phyloP scores from a whole-genome alignment of 2,888 invertebrate genomes.

The Hartigia nigra region DNA sequence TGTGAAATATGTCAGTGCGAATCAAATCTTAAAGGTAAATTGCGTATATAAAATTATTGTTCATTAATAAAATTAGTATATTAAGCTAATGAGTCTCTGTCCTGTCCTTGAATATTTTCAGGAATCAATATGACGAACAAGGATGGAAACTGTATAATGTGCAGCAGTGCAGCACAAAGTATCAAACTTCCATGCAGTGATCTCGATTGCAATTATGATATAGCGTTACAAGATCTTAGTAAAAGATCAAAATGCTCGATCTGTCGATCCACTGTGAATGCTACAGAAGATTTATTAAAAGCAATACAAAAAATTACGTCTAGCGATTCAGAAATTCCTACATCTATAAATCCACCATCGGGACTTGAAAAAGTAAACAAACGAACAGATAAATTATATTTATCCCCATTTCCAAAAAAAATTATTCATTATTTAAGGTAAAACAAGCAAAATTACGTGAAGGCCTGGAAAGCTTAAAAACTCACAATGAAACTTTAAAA shows the following conservation, averaged over 20 bases:
- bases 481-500: constrained; percentile 30
- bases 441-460: constrained; percentile 28
- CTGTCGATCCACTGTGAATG: background rate
- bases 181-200: background rate
- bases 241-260: background rate
- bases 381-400: background rate
- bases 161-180: background rate
- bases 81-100: too few relatives aligned
- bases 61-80: background rate
- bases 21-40: constrained; percentile 7
- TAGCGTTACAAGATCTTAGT: background rate
- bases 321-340: background rate
- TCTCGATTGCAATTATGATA: background rate
- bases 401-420: background rate
- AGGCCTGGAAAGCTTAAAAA: constrained; percentile 33
- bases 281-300: background rate
- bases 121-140: background rate
- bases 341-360: background rate
- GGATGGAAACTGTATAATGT: background rate
- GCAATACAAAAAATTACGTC: background rate
- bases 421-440: background rate
- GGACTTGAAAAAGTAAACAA: background rate
- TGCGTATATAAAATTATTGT: background rate
- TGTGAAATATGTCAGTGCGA: constrained; percentile 16
- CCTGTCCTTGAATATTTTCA: background rate